Base-by-base conservation (phyloP, 2,113 vertebrate species). In the Campylorhamphus procurvoides region DNA sequence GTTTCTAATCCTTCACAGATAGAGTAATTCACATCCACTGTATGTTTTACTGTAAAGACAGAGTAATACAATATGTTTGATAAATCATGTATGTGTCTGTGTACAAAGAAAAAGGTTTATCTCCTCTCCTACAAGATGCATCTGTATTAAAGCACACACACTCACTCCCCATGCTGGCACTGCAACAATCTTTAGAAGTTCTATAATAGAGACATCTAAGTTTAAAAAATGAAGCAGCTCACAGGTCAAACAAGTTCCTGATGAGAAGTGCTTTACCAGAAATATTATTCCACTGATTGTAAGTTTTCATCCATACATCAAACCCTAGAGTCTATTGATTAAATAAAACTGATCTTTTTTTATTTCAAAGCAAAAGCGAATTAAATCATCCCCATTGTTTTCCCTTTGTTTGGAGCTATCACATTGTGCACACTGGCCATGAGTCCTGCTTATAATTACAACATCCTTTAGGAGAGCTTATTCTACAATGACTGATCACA, bases 241-340 rank as follows among this genome's bases (percentile, higher is more conserved):
- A 92, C 79, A 92, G 94, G 96, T 97, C 95, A 96, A 95, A 95
- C 17, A 72, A 72, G 80, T 69, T 95, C 92, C 94, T 71, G 89
- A 92, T 90, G 87, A 90, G 96, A 97, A 91, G 83, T 87, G 71
- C 88, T 95, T 96, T 93, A 71, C 56, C 44, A 89, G 81, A 94
- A 89, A 84, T 89, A 81, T 71, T 72, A 83, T 89, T 93, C 49
- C 85, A 76, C 85, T 77, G 84, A 72, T 81, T 74, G 5, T 84
- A 87, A 96, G 84, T 96, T 92, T 97, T 88, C 91, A 87, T 79
- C 95, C 84, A 56, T 63, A 90, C 52, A 59, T 75, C 83, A 88
- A 93, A 92, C 59, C 79, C 67, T 52, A 18, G 25, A 85, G 59
- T 39, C 87, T 78, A 82, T 93, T 96, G 88, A 96, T 95, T 92